phyloP scores from a whole-genome alignment of 1,140 invertebrate species.

The Pachypsylla venusta region DNA sequence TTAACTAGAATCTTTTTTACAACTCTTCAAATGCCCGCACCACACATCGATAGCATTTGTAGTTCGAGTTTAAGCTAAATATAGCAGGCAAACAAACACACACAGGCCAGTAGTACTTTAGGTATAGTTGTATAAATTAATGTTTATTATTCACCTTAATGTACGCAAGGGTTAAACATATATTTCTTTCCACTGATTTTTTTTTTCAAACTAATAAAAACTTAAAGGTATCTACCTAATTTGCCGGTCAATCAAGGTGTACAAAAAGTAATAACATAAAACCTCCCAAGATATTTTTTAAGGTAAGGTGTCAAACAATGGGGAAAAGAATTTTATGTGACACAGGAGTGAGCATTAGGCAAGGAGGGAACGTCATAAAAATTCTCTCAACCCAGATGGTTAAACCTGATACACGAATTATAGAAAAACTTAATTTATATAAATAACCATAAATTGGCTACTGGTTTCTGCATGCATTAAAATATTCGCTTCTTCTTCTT shows the following conservation, averaged over 20 bases:
- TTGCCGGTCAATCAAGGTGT: slow-evolving; percentile 6
- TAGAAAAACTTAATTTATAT: background rate
- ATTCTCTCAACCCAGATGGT: background rate
- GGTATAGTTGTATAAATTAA: too few species aligned
- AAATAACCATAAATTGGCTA: slow-evolving; percentile 4
- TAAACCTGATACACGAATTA: background rate
- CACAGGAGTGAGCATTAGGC: background rate
- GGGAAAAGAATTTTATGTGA: background rate
- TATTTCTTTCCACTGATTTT: too few species aligned
- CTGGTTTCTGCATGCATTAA: too few species aligned
- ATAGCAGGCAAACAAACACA: too few species aligned
- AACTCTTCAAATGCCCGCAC: too few species aligned
- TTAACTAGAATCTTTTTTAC: too few species aligned
- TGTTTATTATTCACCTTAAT: too few species aligned
- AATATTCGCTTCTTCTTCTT: too few species aligned
- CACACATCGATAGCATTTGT: too few species aligned
- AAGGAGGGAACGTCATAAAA: slow-evolving; percentile 4
- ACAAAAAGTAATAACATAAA: slow-evolving; percentile 5
- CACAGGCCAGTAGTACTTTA: too few species aligned
- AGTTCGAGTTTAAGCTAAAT: too few species aligned
- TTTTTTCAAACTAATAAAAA: background rate
- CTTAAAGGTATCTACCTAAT: background rate
- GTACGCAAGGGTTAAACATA: too few species aligned
- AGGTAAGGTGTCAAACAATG: background rate
- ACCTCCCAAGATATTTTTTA: background rate